Base-by-base conservation (phyloP, 2,888 invertebrate genomes). In the Elmis aenea region DNA sequence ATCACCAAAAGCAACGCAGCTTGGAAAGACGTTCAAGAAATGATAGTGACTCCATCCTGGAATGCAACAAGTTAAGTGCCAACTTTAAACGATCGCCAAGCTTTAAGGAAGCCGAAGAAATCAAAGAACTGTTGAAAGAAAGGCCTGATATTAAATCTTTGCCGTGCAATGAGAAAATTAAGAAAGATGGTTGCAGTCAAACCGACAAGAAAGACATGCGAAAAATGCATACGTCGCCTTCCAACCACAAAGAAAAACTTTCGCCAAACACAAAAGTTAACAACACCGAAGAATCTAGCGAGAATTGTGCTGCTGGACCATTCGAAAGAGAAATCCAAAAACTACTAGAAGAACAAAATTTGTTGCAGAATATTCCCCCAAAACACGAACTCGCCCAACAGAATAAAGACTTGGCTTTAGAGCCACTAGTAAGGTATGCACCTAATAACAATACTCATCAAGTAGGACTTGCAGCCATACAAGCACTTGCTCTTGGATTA, bases 251-350 rank as follows among this genome's bases (percentile, higher is more conserved):
- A 36, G 58, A 59, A 25, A 58, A 61, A 36, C 51, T 50, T 27
- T 65, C 75, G 21, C 63, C 65, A 6, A 62, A 63, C 38, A 69
- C 64, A 26, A 76, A 77, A 59, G 55, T 75, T 42, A 77, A 74
- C 55, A 63, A 76, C 46, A 72, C 73, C 45, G 72, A 73, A 26
- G 71, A 71, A 27, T 58, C 59, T n/a, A 63, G 69, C 33, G 74
- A 75, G 45, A 60, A 62, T 37, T n/a, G n/a, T n/a, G 42, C 56
- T n/a, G 79, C 78, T 8, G 64, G 61, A 33, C 85, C 85, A 12
- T 86, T 86, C 61, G 86, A 86, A 69, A 75, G 83, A 57, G 85
- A 86, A 64, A 81, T 87, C 51, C 84, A 85, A 65, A 79, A 85
- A 64, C 73, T 86, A 52, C 71, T 85, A 46, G 85, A 84, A 54